Evolutionary conservation across 1,140 invertebrate genomes (phyloP), one percentile per base, ranked within the genome.

Genomic region (Lineus longissimus): DNA sequence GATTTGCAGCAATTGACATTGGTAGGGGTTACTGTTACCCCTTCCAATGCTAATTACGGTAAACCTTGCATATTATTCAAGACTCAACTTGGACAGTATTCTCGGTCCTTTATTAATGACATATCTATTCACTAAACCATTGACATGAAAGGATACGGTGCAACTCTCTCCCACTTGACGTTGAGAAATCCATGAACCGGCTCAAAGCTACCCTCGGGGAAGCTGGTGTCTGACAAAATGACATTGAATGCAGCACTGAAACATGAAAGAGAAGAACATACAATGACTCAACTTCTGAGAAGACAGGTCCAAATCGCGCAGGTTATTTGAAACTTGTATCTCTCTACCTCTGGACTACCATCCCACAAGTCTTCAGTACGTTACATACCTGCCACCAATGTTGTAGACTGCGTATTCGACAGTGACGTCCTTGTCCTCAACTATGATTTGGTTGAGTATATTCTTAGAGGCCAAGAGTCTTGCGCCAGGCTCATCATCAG

Each of bases 351-450:
- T n/a, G n/a, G n/a, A n/a, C n/a, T n/a, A n/a, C n/a, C 15, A 36
- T 36, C 15, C 15, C 33, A 36, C 15, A 4, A 36, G 15, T 36
- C 33, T 4, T 7, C 4, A 36, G 4, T 7, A 15, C 4, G 6
- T 7, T 36, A 63, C 67, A 62, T 72, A 84, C 83, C 79, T 83
- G 66, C 80, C 83, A 64, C 86, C 86, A 65, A 86, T 81, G 75
- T 87, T 87, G 73, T 77, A 86, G 36, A 88, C 79, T 61, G 77
- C 82, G 72, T 88, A 91, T 82, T 96, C 93, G 43, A 98, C 90
- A 70, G 98, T 87, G 71, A 98, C 89, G 80, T 99, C 96, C 88
- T 94, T 94, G 76, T 91, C 90, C 86, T 99, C 95, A n/a, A 99
- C 95, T 58, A 98, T 84, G 80, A 97, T 98, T 84, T 92, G 95